phyloP scores from a whole-genome alignment of 2,797 vertebrate genomes.

The Chelmon rostratus region DNA sequence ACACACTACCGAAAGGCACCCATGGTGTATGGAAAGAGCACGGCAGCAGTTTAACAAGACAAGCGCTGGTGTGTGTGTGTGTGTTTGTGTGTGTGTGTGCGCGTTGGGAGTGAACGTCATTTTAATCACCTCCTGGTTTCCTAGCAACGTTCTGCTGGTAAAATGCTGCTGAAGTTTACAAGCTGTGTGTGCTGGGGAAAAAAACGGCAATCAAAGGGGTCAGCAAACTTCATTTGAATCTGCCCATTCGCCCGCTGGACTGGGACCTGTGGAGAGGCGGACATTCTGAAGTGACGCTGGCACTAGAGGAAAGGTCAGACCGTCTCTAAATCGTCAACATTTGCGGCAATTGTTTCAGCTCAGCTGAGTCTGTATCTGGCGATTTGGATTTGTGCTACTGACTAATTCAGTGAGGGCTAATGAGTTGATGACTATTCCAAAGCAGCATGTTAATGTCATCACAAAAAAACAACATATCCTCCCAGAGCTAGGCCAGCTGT shows the following conservation, averaged over 20 bases:
- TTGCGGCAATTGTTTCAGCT: not conserved
- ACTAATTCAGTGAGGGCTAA: not conserved
- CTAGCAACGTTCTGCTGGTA: constrained; percentile 73
- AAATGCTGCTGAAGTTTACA: constrained; percentile 70
- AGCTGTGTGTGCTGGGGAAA: constrained; percentile 30
- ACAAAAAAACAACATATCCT: too few species aligned
- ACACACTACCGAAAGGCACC: constrained; percentile 33
- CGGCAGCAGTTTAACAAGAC: constrained; percentile 45
- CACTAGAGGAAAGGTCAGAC: not conserved
- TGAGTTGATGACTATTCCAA: too few species aligned
- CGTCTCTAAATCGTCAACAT: not conserved
- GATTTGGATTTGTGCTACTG: not conserved
- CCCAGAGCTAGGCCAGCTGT: too few species aligned
- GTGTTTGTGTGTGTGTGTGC: constrained; percentile 39
- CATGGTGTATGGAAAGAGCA: constrained; percentile 40
- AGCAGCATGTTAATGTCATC: too few species aligned
- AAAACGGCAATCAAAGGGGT: constrained; percentile 11
- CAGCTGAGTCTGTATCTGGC: too few species aligned
- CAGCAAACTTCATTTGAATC: not conserved
- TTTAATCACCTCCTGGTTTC: constrained; percentile 74
- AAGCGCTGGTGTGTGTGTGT: constrained; percentile 27
- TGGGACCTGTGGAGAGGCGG: not conserved
- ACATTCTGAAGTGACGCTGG: not conserved
- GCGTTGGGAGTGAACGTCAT: constrained; percentile 29
- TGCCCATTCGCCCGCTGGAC: too few species aligned